Evolutionary conservation across 2,797 vertebrate species (phyloP), one percentile per base, ranked within the genome.

Genomic region (Rachycentron canadum): DNA sequence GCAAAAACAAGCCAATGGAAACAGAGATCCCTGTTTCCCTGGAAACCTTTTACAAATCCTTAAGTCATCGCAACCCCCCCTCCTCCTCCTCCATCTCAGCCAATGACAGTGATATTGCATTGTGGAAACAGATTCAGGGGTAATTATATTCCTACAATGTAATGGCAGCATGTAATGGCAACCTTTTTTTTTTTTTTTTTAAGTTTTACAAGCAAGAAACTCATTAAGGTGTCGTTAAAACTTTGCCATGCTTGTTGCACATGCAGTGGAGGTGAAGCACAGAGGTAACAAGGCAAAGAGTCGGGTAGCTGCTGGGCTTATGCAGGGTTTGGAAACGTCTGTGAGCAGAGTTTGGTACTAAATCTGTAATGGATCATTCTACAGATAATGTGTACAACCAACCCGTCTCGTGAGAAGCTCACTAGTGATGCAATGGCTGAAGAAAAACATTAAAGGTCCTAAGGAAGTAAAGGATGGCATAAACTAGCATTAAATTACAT

Each of bases 1-100:
- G 95, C 95, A 92, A 93, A 94, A 94, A 90, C 91, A 92, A 93
- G 88, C 89, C 92, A 90, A 91, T 89, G 89, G 91, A 94, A 94
- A 92, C 89, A 78, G 90, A 88, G 81, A 86, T 88, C 83, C 82
- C 80, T 5, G 70, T 93, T 93, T 93, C 91, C 92, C 69, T 90
- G 87, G 92, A 89, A 90, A 91, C 83, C 85, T 89, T 87, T 91
- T 86, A 91, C 86, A 84, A 89, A 85, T 84, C 88, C 79, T 86
- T 88, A 76, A 85, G 87, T 87, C 82, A 86, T 82, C 65, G 26
- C 85, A 69, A 30, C 50, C 28, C 49, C 49, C 59, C 6, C 36
- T n/a, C n/a, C 26, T 53, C 80, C 56, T 41, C 73, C 75, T 76
- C 78, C 69, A 53, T 84, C 80, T 88, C 76, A 85, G 84, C 87